Evolutionary conservation across 1,140 invertebrate genomes (phyloP).

Genomic region (Meteorus sp.): DNA sequence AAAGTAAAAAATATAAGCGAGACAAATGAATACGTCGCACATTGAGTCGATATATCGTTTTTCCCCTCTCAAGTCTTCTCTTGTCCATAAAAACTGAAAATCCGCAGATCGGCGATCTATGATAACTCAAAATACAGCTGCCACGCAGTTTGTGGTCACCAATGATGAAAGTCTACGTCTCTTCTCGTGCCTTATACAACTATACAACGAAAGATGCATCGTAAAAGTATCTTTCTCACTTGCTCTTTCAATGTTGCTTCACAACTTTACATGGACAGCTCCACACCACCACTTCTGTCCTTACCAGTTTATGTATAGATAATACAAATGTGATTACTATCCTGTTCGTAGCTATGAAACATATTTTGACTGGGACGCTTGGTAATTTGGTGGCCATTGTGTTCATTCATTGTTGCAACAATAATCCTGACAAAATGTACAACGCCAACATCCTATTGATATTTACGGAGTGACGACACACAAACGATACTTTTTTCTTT

Average conservation of each 20-base stretch:
- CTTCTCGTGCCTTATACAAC: background rate
- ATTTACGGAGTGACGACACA: slow-evolving; percentile 33
- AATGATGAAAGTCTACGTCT: slow-evolving; percentile 44
- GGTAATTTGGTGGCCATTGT: slow-evolving; percentile 55
- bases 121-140: slow-evolving; percentile 59
- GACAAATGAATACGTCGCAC: no score
- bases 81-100: slow-evolving; percentile 47
- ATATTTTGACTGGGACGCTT: slow-evolving; percentile 54
- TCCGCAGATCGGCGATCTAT: slow-evolving; percentile 52
- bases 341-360: slow-evolving; percentile 19
- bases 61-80: slow-evolving; percentile 19
- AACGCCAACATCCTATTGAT: no score
- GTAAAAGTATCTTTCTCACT: slow-evolving; percentile 1
- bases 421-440: slow-evolving; percentile 30
- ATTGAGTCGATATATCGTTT: slow-evolving; percentile 26
- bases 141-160: slow-evolving; percentile 47
- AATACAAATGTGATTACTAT: slow-evolving; percentile 43
- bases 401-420: slow-evolving; percentile 39
- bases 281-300: slow-evolving; percentile 7
- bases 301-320: slow-evolving; percentile 37
- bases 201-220: no score
- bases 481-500: slow-evolving; percentile 4
- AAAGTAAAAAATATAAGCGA: no score
- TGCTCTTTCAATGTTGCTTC: slow-evolving; percentile 1
- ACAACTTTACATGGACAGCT: background rate